Evolutionary conservation across 2,113 vertebrate species (phyloP).

Genomic region (Quiscalus mexicanus): DNA sequence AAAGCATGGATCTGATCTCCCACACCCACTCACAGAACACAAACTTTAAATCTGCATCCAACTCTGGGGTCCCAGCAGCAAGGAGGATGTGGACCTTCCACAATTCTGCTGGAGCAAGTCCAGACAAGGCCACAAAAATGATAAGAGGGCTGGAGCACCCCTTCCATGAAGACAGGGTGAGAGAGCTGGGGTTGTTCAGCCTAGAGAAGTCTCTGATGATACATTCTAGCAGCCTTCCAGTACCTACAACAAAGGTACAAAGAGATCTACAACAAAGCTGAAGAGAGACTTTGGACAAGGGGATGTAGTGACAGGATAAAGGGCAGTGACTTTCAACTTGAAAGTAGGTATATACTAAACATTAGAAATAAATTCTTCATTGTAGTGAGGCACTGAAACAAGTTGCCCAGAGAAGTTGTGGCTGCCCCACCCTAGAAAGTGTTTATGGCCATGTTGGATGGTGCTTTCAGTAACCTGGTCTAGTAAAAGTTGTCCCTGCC

Average conservation of each 20-base stretch:
- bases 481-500: neutral
- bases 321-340: neutral
- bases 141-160: neutral
- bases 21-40: neutral
- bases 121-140: neutral
- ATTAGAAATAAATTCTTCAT: neutral
- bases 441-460: neutral
- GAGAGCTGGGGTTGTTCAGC: neutral
- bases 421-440: neutral
- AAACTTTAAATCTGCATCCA: neutral
- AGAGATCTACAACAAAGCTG: neutral
- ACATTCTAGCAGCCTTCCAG: neutral
- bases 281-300: neutral
- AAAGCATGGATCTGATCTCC: neutral
- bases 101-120: neutral
- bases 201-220: neutral
- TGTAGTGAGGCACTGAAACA: neutral
- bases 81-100: neutral
- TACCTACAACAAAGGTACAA: neutral
- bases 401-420: neutral
- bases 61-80: neutral
- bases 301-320: neutral
- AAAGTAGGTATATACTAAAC: neutral
- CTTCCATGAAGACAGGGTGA: neutral
- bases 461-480: neutral